Conservation (phyloP, 2,797 vertebrate genomes). For the Cyprinella venusta region DNA sequence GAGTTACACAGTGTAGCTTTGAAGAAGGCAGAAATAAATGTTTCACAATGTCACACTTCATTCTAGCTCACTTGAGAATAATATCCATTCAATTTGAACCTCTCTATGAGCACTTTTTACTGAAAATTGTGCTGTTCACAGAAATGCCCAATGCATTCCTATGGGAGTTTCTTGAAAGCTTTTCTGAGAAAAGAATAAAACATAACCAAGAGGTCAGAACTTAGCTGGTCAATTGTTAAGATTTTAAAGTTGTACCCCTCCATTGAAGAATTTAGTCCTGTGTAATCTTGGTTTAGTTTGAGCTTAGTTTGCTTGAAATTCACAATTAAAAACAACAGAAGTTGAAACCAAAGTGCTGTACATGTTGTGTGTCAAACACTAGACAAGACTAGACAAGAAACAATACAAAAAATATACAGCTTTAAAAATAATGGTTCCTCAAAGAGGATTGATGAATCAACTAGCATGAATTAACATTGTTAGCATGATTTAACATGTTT, state of each 20-base stretch:
- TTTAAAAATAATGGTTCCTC: not conserved
- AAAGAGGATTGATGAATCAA: too few species aligned
- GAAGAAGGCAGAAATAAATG: not conserved
- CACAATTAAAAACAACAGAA: not conserved
- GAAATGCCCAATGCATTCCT: not conserved
- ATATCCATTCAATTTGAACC: not conserved
- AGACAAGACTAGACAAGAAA: not conserved
- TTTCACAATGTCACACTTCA: not conserved
- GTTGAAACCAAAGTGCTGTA: not conserved
- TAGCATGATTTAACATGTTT: too few species aligned
- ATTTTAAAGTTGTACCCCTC: not conserved
- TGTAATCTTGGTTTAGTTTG: not conserved
- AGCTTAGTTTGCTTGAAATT: not conserved
- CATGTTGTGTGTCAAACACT: not conserved
- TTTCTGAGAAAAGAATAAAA: not conserved
- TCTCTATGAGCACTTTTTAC: not conserved
- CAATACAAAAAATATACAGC: not conserved
- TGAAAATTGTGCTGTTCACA: not conserved
- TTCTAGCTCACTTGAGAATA: constrained; percentile 3
- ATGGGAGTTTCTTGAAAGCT: constrained; percentile 8
- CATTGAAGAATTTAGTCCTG: not conserved
- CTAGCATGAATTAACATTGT: too few species aligned
- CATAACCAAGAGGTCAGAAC: too few species aligned
- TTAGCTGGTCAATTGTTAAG: not conserved
- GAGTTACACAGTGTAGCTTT: too few species aligned